phyloP scores from a whole-genome alignment of 1,140 invertebrate genomes.

The Drosophila tani region DNA sequence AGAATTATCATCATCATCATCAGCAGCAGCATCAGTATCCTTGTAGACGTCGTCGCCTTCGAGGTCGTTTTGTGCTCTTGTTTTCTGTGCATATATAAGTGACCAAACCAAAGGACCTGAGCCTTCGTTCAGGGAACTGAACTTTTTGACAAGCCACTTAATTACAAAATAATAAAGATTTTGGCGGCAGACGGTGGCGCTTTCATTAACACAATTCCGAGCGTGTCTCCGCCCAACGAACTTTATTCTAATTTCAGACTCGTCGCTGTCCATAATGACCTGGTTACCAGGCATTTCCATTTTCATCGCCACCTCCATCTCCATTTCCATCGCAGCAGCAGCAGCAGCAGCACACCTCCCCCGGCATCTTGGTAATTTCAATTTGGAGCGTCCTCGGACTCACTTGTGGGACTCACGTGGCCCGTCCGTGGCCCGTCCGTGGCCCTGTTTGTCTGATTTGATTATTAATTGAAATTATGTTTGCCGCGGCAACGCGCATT shows the following conservation, averaged over 20 bases:
- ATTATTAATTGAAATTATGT: constrained; percentile 82
- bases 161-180: constrained; percentile 84
- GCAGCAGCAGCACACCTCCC: background rate
- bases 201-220: constrained; percentile 75
- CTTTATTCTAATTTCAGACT: constrained; percentile 72
- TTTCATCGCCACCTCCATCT: background rate
- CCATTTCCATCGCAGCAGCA: background rate
- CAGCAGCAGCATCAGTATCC: constrained; percentile 16
- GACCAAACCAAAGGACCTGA: constrained; percentile 52
- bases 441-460: constrained; percentile 65
- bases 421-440: too few relatives aligned
- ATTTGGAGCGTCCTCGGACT: constrained; percentile 57
- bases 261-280: constrained; percentile 65
- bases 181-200: constrained; percentile 56
- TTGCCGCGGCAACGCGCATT: constrained; percentile 62
- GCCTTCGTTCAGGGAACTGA: constrained; percentile 21
- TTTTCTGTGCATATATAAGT: constrained; percentile 56
- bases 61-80: constrained; percentile 18
- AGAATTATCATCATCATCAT: constrained; percentile 38
- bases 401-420: constrained; percentile 60
- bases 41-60: constrained; percentile 12
- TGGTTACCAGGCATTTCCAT: constrained; percentile 57
- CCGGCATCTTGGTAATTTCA: constrained; percentile 70
- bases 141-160: constrained; percentile 74
- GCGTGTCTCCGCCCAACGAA: constrained; percentile 14